These are phyloP conservation scores for Hydrophis major DNA, from an alignment of 2,797 vertebrate genomes.

Conservation along the genomic window DNA sequence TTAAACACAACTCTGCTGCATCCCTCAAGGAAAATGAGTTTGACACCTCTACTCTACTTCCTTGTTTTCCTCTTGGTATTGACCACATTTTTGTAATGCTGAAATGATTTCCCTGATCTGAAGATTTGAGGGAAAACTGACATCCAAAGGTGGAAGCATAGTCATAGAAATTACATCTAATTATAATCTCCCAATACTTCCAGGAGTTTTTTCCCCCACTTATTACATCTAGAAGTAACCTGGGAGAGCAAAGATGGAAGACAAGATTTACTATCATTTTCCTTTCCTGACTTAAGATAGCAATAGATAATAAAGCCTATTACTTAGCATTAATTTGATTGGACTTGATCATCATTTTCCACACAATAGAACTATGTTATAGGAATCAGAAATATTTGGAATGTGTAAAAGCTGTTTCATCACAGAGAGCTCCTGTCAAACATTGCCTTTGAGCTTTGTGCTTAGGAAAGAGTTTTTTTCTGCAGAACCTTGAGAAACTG, in stretches of 20 bases:
- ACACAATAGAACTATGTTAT: background rate
- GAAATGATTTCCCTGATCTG: background rate
- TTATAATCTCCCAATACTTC: background rate
- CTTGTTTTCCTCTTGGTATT: background rate
- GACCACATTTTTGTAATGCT: background rate
- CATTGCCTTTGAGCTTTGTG: background rate
- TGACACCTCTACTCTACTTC: too few relatives aligned
- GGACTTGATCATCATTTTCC: background rate
- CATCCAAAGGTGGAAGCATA: background rate
- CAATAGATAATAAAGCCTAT: background rate
- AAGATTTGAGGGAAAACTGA: background rate
- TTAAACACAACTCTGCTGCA: too few relatives aligned
- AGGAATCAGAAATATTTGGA: background rate
- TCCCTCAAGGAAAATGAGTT: too few relatives aligned
- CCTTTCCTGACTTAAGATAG: background rate
- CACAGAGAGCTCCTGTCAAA: background rate
- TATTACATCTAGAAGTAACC: background rate
- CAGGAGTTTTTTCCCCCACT: background rate
- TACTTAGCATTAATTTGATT: background rate
- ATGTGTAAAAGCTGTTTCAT: background rate
- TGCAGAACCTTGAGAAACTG: background rate
- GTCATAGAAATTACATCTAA: background rate
- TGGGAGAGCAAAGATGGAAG: background rate
- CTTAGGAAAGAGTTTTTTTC: background rate
- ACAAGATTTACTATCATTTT: background rate